phyloP scores from a whole-genome alignment of 1,140 invertebrate species.

The Grapholita molesta region DNA sequence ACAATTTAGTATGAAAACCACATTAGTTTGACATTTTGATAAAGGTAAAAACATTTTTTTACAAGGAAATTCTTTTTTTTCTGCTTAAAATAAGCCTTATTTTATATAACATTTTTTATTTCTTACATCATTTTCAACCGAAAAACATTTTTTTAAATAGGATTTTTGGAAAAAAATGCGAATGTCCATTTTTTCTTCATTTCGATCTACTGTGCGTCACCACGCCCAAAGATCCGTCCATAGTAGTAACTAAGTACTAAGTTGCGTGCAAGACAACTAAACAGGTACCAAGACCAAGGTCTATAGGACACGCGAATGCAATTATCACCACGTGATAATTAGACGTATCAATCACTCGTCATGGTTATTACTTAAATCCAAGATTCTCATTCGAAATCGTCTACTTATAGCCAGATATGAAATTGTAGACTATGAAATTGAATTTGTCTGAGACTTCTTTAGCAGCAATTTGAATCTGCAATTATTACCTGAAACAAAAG shows the following conservation, averaged over 20 bases:
- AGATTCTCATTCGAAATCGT: not conserved
- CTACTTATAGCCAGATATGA: too few relatives aligned
- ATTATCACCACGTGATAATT: constrained; percentile 27
- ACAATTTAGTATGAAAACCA: too few relatives aligned
- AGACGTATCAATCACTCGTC: not conserved
- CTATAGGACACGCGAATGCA: constrained; percentile 40
- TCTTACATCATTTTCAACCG: too few relatives aligned
- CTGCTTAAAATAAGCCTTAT: too few relatives aligned
- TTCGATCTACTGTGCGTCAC: too few relatives aligned
- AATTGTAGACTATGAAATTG: not conserved
- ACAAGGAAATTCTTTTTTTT: too few relatives aligned
- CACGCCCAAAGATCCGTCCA: not conserved
- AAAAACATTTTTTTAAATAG: too few relatives aligned
- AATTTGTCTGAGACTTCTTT: not conserved
- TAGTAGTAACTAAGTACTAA: constrained; percentile 18
- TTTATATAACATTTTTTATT: too few relatives aligned
- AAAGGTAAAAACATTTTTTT: too few relatives aligned
- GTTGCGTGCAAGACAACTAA: constrained; percentile 29
- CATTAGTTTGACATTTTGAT: too few relatives aligned
- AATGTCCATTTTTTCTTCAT: too few relatives aligned
- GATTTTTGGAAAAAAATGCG: too few relatives aligned
- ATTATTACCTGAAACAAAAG: not conserved
- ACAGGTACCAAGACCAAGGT: constrained; percentile 42
- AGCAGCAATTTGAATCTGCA: not conserved
- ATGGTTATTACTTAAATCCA: not conserved